Evolutionary conservation across 2,888 invertebrate genomes (phyloP).

Genomic region (Cephus runcator): DNA sequence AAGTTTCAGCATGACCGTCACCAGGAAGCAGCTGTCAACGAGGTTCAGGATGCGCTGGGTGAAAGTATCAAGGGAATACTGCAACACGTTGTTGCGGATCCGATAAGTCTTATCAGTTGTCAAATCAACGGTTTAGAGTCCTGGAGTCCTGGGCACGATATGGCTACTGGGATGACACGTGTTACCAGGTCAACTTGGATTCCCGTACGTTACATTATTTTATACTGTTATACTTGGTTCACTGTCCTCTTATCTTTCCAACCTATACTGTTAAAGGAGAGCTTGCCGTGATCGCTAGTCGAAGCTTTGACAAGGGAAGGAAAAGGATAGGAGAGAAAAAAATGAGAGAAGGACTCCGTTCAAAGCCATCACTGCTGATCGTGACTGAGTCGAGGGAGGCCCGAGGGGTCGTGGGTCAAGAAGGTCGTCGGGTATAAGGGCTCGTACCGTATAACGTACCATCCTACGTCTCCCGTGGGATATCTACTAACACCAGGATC

Average conservation of each 20-base stretch:
- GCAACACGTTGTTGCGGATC: not conserved
- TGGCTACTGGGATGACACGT: not conserved
- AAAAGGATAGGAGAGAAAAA: not conserved
- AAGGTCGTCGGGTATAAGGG: conserved; percentile 39
- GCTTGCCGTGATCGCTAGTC: not conserved
- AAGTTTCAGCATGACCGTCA: no score
- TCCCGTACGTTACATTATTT: not conserved
- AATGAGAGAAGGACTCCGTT: conserved; percentile 6
- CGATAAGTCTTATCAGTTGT: not conserved
- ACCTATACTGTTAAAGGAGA: not conserved
- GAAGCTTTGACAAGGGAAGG: not conserved
- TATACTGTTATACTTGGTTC: not conserved
- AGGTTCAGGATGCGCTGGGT: not conserved
- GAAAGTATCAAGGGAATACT: not conserved
- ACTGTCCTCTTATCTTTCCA: not conserved
- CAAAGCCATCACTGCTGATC: conserved; percentile 8
- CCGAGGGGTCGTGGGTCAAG: conserved; percentile 34
- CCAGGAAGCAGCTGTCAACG: not conserved
- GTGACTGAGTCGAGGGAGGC: conserved; percentile 12
- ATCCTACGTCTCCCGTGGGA: conserved; percentile 48
- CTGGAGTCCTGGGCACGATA: not conserved
- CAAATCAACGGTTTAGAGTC: not conserved
- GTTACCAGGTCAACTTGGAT: not conserved
- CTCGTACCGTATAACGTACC: conserved; percentile 51
- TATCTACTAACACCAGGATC: conserved; percentile 23